Percentiles rank a stretch among this genome's conserved stretches.
Evolutionary conservation across 30 jellyfish, hydroid and myxozoan genomes (phyloP).

Genomic region (Rhopilema esculentum): DNA sequence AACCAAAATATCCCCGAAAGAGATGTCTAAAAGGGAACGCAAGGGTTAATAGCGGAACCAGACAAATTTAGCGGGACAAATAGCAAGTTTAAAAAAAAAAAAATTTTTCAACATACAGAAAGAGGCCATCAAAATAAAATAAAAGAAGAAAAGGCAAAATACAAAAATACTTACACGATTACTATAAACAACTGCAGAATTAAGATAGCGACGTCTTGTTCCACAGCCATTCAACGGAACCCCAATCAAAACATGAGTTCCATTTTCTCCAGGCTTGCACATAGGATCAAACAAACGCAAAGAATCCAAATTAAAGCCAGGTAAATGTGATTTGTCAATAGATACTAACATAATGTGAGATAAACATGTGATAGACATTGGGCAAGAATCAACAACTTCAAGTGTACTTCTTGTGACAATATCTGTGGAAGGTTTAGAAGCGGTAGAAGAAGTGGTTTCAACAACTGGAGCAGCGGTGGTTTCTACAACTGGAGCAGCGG

Average conservation of each 20-base stretch:
- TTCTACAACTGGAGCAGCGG: constrained; percentile 52
- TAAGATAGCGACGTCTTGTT: constrained; percentile 65
- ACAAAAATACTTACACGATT: constrained; percentile 52
- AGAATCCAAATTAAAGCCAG: constrained; percentile 27
- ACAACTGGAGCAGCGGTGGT: constrained; percentile 51
- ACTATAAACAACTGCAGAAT: constrained; percentile 69
- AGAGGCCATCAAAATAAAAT: background rate
- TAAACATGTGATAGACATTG: constrained; percentile 60
- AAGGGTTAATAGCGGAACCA: too few relatives aligned
- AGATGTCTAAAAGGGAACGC: too few relatives aligned
- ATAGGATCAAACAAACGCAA: constrained; percentile 35
- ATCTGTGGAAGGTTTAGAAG: constrained; percentile 6
- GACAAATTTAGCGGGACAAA: too few relatives aligned
- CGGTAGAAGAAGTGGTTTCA: constrained; percentile 55
- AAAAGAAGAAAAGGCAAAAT: too few relatives aligned
- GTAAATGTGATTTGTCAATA: constrained; percentile 32
- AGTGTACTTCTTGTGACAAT: constrained; percentile 22
- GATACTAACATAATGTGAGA: constrained; percentile 42
- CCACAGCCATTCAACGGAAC: constrained; percentile 88
- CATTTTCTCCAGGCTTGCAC: constrained; percentile 56
- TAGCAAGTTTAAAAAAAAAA: too few relatives aligned
- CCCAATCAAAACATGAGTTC: constrained; percentile 46
- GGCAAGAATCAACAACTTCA: constrained; percentile 73
- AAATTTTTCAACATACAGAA: too few relatives aligned
- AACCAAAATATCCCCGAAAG: too few relatives aligned